Conservation (phyloP, 2,797 vertebrate species). For the Sternarchorhynchus goeldii region DNA sequence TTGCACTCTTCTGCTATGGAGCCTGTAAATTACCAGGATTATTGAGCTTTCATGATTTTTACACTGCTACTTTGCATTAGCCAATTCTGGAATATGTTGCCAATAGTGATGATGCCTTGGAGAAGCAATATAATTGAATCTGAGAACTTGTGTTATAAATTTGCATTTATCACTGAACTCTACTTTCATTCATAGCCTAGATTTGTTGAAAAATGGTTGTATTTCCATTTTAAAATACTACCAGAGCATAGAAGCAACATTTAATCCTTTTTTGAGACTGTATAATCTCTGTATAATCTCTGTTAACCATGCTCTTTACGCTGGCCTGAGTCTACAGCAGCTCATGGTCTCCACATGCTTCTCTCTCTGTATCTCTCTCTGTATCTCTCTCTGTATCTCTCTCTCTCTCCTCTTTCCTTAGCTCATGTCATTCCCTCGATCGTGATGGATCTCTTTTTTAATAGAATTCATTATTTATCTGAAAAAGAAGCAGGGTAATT, state of each 20-base stretch:
- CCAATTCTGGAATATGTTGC: conserved; percentile 54
- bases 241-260: conserved; percentile 15
- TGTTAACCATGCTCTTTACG: conserved; percentile 16
- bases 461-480: conserved; percentile 54
- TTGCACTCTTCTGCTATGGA: conserved; percentile 64
- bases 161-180: conserved; percentile 20
- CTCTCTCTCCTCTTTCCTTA: too few species aligned
- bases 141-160: conserved; percentile 20
- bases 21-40: conserved; percentile 78
- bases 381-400: too few species aligned
- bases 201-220: conserved; percentile 3
- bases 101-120: conserved; percentile 25
- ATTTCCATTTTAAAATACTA: conserved; percentile 2
- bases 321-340: conserved; percentile 12
- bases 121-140: conserved; percentile 47
- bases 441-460: conserved; percentile 8
- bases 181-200: background rate
- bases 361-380: background rate
- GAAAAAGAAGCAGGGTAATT: conserved; percentile 45
- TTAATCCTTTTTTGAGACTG: conserved; percentile 15
- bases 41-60: conserved; percentile 73
- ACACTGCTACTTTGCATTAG: conserved; percentile 72
- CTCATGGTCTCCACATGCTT: background rate
- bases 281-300: conserved; percentile 21
- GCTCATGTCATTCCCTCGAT: too few species aligned